phyloP scores from a whole-genome alignment of 1,140 invertebrate species.

The Aphelenchoides besseyi region DNA sequence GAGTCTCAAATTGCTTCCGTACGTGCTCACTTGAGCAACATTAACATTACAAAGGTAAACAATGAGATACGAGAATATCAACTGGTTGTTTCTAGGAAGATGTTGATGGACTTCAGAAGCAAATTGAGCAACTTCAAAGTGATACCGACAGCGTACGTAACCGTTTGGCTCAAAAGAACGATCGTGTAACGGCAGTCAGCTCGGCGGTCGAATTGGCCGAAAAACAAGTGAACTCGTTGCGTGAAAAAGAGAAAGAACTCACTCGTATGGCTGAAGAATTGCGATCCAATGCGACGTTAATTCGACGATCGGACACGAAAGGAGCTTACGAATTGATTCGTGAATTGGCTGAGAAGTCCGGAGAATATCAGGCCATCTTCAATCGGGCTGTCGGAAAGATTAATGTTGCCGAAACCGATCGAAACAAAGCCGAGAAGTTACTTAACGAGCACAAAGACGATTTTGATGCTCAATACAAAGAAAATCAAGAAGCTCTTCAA shows the following conservation, averaged over 20 bases:
- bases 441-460: slow-evolving; percentile 53
- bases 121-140: slow-evolving; percentile 37
- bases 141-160: slow-evolving; percentile 42
- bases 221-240: slow-evolving; percentile 39
- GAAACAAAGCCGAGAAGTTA: slow-evolving; percentile 48
- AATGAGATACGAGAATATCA: slow-evolving; percentile 23
- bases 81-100: slow-evolving; percentile 40
- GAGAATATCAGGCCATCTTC: slow-evolving; percentile 36
- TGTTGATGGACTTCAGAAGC: slow-evolving; percentile 35
- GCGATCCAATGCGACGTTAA: slow-evolving; percentile 45
- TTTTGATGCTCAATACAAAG: slow-evolving; percentile 57
- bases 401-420: slow-evolving; percentile 37
- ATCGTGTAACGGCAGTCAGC: slow-evolving; percentile 45
- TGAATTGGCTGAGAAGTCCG: slow-evolving; percentile 45
- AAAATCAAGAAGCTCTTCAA: slow-evolving; percentile 51
- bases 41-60: slow-evolving; percentile 58
- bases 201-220: slow-evolving; percentile 51
- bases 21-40: slow-evolving; percentile 45
- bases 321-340: slow-evolving; percentile 60
- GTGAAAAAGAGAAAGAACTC: slow-evolving; percentile 41
- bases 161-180: slow-evolving; percentile 42
- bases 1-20: slow-evolving; percentile 50
- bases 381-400: slow-evolving; percentile 37
- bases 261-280: slow-evolving; percentile 47
- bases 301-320: slow-evolving; percentile 57